Conservation (phyloP, 2,797 vertebrate genomes). For the Nyctibius grandis region DNA sequence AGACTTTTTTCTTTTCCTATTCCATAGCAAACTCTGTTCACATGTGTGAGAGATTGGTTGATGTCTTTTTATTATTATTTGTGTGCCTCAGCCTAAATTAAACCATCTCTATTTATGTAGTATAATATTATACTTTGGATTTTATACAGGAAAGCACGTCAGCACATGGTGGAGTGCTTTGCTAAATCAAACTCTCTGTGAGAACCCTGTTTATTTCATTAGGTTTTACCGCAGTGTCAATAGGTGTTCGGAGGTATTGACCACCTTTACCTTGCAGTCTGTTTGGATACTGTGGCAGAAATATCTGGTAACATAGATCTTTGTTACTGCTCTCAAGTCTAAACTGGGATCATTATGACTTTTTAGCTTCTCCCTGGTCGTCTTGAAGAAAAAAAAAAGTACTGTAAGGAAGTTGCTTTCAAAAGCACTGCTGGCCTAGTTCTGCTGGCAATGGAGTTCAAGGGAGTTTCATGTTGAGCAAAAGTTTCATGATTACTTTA, state of each 20-base stretch:
- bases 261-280: not conserved
- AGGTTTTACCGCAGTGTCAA: not conserved
- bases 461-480: constrained; percentile 23
- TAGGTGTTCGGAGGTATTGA: not conserved
- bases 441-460: not conserved
- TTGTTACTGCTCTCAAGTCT: not conserved
- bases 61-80: not conserved
- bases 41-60: not conserved
- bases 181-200: not conserved
- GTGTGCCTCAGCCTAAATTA: not conserved
- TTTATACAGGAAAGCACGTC: not conserved
- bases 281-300: not conserved
- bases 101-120: not conserved
- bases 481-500: constrained; percentile 10
- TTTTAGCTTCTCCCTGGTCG: not conserved
- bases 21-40: not conserved
- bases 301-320: not conserved
- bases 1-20: not conserved
- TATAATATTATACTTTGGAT: not conserved
- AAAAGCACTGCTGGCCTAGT: not conserved
- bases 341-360: not conserved
- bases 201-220: not conserved
- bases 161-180: not conserved
- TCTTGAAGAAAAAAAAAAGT: not conserved
- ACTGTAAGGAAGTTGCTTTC: not conserved